These are phyloP conservation scores for Panulirus ornatus DNA, from an alignment of 1,140 invertebrate genomes.

Conservation along the genomic window DNA sequence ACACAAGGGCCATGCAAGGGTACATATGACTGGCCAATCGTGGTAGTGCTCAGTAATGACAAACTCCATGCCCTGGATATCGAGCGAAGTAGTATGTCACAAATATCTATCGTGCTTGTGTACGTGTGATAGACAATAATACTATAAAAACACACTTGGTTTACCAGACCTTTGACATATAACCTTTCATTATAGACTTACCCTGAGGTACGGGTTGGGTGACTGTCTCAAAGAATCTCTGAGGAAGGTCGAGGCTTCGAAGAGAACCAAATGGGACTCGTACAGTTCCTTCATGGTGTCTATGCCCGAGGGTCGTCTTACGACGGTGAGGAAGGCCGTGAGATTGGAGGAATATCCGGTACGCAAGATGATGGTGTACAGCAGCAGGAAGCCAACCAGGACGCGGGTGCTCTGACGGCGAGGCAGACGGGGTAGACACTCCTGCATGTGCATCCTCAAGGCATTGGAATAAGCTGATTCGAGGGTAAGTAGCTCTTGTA, in stretches of 20 bases:
- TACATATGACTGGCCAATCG: too few species aligned
- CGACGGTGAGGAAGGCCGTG: slow-evolving; percentile 45
- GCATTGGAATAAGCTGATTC: neutral
- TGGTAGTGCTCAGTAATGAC: too few species aligned
- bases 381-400: slow-evolving; percentile 25
- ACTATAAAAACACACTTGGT: too few species aligned
- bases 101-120: too few species aligned
- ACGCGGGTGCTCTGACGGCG: neutral
- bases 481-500: too few species aligned
- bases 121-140: too few species aligned
- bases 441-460: slow-evolving; percentile 2
- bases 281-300: slow-evolving; percentile 19
- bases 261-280: neutral
- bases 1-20: too few species aligned
- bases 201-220: neutral
- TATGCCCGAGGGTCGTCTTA: slow-evolving; percentile 27
- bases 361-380: slow-evolving; percentile 28
- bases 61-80: too few species aligned
- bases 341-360: slow-evolving; percentile 37
- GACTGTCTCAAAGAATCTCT: neutral
- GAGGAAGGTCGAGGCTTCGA: neutral
- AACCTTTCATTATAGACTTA: too few species aligned
- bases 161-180: too few species aligned
- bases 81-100: too few species aligned
- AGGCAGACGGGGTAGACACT: neutral